A percentile compares a stretch with the other conserved stretches of the same genome.
Conservation (phyloP, 1,140 invertebrate genomes). For the Danaus plexippus region DNA sequence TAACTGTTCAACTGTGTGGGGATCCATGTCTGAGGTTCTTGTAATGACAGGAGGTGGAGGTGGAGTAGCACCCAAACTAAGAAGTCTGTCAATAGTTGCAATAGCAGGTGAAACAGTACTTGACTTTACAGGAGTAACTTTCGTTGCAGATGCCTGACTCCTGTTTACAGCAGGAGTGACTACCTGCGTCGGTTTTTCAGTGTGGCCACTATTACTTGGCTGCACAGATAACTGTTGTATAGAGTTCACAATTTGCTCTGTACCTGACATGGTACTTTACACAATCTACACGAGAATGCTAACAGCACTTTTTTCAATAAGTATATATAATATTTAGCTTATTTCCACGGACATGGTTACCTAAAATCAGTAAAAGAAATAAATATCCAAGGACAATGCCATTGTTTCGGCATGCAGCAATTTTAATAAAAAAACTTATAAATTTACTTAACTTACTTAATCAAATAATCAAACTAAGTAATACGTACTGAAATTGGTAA, state of each 20-base stretch:
- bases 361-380: constrained; percentile 31
- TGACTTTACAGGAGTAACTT: constrained; percentile 50
- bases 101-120: constrained; percentile 60
- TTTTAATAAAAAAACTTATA: too few species aligned
- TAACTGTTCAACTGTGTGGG: constrained; percentile 61
- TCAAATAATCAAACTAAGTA: too few species aligned
- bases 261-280: constrained; percentile 67
- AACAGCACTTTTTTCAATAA: constrained; percentile 32
- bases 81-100: constrained; percentile 58
- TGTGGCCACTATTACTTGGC: constrained; percentile 57
- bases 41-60: constrained; percentile 59
- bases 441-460: too few species aligned
- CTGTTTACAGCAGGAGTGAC: constrained; percentile 63
- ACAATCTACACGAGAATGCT: constrained; percentile 22
- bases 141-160: constrained; percentile 39
- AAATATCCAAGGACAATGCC: constrained; percentile 32
- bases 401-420: constrained; percentile 9
- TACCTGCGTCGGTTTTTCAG: constrained; percentile 65
- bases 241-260: constrained; percentile 66
- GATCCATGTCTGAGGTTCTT: constrained; percentile 58
- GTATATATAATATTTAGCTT: constrained; percentile 29
- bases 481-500: background rate
- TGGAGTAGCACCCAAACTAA: constrained; percentile 53
- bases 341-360: constrained; percentile 43
- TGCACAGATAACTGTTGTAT: constrained; percentile 67